phyloP scores from a whole-genome alignment of 2,113 vertebrate species.

The Notothenia rossii region DNA sequence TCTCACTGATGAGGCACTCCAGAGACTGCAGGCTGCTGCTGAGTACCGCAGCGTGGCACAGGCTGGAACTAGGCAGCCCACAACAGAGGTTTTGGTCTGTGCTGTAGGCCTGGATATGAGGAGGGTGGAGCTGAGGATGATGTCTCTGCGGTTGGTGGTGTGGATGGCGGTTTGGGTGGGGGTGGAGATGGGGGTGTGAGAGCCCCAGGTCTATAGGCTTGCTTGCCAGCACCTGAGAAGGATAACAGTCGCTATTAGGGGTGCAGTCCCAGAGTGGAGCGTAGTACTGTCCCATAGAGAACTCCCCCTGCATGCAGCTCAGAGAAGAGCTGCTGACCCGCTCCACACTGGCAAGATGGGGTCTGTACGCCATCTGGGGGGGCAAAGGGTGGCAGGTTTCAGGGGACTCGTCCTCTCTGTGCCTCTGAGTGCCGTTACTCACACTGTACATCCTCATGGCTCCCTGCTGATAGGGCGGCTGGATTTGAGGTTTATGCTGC shows the following conservation, averaged over 20 bases:
- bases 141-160: constrained; percentile 60
- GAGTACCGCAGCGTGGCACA: constrained; percentile 92
- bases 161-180: constrained; percentile 64
- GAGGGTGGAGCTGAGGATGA: constrained; percentile 68
- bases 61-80: constrained; percentile 86
- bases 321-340: constrained; percentile 86
- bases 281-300: constrained; percentile 89
- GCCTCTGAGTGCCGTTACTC: constrained; percentile 70
- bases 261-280: constrained; percentile 92
- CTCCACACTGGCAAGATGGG: constrained; percentile 78
- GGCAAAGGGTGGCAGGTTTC: constrained; percentile 82
- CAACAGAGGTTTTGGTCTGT: constrained; percentile 82
- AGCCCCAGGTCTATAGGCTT: constrained; percentile 78
- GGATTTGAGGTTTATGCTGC: constrained; percentile 86
- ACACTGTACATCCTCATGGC: constrained; percentile 84
- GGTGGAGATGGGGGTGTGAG: constrained; percentile 72
- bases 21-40: constrained; percentile 98
- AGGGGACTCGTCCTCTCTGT: constrained; percentile 83
- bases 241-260: constrained; percentile 92
- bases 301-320: constrained; percentile 89
- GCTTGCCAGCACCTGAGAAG: constrained; percentile 88
- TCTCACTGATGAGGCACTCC: constrained; percentile 98
- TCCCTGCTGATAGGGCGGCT: constrained; percentile 87
- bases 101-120: constrained; percentile 71
- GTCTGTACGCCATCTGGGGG: constrained; percentile 77